phyloP scores from a whole-genome alignment of 2,113 vertebrate genomes.

The Geococcyx californianus region DNA sequence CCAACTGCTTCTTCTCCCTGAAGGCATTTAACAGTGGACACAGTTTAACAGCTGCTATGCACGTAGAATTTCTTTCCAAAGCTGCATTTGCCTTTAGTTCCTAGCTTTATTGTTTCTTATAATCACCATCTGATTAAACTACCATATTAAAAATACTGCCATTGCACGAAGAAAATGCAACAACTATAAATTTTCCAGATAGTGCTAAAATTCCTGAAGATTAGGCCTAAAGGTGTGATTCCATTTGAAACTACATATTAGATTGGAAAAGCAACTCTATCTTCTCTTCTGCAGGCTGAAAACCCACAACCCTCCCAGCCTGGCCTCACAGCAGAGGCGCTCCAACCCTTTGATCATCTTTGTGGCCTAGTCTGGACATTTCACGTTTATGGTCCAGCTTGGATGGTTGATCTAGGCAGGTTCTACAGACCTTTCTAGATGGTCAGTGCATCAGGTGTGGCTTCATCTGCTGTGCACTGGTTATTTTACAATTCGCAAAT shows the following conservation, averaged over 20 bases:
- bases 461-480: neutral
- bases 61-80: neutral
- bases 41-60: neutral
- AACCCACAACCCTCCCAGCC: too few relatives aligned
- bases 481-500: neutral
- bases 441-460: neutral
- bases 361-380: neutral
- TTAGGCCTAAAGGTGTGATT: neutral
- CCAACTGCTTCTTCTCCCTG: neutral
- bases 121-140: neutral
- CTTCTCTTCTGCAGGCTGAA: too few relatives aligned
- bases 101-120: neutral
- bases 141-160: neutral
- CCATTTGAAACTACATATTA: neutral
- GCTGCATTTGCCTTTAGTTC: neutral
- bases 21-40: neutral
- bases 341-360: too few relatives aligned
- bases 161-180: neutral
- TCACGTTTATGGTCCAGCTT: neutral
- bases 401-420: neutral
- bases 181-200: neutral
- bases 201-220: neutral
- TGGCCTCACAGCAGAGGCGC: too few relatives aligned
- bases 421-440: neutral
- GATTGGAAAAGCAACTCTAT: neutral